Conservation (phyloP, 2,113 vertebrate species). For the Corythornis cristatus region DNA sequence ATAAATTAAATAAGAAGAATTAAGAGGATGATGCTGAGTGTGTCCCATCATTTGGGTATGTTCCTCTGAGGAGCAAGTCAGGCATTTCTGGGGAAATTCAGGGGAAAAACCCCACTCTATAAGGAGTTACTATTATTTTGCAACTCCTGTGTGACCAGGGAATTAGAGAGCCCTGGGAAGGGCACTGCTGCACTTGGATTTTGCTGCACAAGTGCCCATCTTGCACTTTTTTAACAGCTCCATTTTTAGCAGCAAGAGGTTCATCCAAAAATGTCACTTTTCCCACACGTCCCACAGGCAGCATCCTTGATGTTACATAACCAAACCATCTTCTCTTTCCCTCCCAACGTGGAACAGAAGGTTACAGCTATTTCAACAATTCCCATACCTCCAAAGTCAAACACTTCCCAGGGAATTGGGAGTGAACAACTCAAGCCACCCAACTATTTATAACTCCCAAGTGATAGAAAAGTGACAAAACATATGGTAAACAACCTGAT, state of each 20-base stretch:
- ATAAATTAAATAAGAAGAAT: too few species aligned
- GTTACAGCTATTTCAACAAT: neutral
- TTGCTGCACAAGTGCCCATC: neutral
- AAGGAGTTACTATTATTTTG: neutral
- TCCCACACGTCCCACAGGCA: neutral
- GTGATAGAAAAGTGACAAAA: neutral
- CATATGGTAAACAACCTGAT: neutral
- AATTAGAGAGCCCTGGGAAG: neutral
- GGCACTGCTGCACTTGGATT: neutral
- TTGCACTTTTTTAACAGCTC: neutral
- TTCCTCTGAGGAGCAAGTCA: neutral
- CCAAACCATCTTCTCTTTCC: neutral
- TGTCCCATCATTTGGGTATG: constrained; percentile 9
- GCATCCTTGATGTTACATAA: neutral
- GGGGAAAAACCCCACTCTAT: rapidly evolving
- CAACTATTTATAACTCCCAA: neutral
- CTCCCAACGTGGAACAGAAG: neutral
- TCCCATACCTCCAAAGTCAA: neutral
- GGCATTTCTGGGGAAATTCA: neutral
- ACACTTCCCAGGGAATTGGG: neutral
- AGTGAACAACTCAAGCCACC: neutral
- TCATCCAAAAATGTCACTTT: neutral
- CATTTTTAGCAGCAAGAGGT: neutral
- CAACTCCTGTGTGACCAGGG: rapidly evolving
- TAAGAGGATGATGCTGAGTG: neutral